Base-by-base conservation (phyloP, 2,888 invertebrate genomes). In the Drosophila merina region DNA sequence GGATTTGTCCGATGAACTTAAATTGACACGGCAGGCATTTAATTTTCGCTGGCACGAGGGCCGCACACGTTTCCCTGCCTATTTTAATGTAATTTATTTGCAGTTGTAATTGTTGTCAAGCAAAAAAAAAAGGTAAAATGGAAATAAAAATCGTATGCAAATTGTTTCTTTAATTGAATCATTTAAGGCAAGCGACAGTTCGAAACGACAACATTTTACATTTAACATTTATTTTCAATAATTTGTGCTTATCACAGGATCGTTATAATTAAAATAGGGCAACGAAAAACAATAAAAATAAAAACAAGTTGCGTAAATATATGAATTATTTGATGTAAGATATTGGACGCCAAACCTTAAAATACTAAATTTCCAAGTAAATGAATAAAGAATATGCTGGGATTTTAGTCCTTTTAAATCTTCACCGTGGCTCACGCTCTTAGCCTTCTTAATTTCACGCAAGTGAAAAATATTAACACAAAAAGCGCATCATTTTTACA, bases 131-230 rank as follows among this genome's bases (percentile, higher is more conserved):
- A 55, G 50, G 51, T 50, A 47, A 72, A 50, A 64, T 51, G 49
- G 40, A 72, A 52, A 69, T 59, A 72, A 76, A 67, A 73, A 72
- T 47, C 51, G 71, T 36, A 80, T 81, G 81, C 67, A 81, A 81
- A 81, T 82, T 73, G 82, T 87, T 87, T 85, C 86, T 87, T 82
- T 82, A 82, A 82, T 82, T 87, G 71, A 82, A 82, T 87, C 87
- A 87, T 82, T 87, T 74, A 54, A 62, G 54, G 47, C 57, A 57
- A 74, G 45, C 40, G 60, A 57, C 55, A 48, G 51, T 38, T 52
- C 26, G 45, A 44, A 33, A 63, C 64, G 69, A 51, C 64, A 42
- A 38, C 55, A 66, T 56, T 66, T 66, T 55, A 52, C 74, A 49
- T 44, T 60, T 40, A 72, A 50, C 62, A 66, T 64, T 64, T 66